Evolutionary conservation across 2,888 invertebrate species (phyloP).

Genomic region (Orthonevra nobilis): DNA sequence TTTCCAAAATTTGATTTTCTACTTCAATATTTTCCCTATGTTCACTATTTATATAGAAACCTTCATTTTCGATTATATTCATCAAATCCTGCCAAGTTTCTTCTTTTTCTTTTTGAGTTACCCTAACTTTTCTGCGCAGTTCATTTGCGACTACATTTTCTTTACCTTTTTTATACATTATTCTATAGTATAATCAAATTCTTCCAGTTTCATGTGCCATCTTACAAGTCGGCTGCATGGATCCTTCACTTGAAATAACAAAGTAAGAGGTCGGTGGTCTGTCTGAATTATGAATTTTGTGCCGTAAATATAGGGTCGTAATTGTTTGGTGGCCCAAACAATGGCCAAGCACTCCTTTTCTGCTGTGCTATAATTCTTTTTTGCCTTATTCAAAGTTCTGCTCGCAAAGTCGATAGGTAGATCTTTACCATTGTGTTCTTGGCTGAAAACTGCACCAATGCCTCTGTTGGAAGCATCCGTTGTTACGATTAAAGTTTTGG

Average conservation of each 20-base stretch:
- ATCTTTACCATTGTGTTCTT: conserved; percentile 3
- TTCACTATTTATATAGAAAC: no score
- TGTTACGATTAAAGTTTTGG: conserved; percentile 20
- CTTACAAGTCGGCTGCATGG: conserved; percentile 49
- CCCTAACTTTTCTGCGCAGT: no score
- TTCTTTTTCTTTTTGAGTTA: no score
- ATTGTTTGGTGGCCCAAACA: conserved; percentile 29
- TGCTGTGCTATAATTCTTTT: conserved; percentile 55
- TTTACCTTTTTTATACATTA: no score
- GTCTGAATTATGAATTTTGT: neutral
- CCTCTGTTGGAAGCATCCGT: conserved; percentile 36
- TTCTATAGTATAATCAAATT: no score
- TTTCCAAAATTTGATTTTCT: no score
- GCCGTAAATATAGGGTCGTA: neutral
- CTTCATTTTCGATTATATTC: no score
- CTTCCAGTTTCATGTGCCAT: conserved; percentile 53
- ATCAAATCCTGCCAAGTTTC: no score
- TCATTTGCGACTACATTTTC: no score
- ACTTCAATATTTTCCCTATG: no score
- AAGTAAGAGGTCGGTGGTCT: conserved; percentile 55
- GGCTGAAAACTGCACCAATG: conserved; percentile 28
- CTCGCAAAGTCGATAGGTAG: conserved; percentile 39
- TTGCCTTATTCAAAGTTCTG: conserved; percentile 17
- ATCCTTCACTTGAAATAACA: conserved; percentile 45
- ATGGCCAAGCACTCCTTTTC: no score